Evolutionary conservation across 2,113 vertebrate species (phyloP), one percentile per base, ranked within the genome.

Genomic region (Calcarius ornatus): DNA sequence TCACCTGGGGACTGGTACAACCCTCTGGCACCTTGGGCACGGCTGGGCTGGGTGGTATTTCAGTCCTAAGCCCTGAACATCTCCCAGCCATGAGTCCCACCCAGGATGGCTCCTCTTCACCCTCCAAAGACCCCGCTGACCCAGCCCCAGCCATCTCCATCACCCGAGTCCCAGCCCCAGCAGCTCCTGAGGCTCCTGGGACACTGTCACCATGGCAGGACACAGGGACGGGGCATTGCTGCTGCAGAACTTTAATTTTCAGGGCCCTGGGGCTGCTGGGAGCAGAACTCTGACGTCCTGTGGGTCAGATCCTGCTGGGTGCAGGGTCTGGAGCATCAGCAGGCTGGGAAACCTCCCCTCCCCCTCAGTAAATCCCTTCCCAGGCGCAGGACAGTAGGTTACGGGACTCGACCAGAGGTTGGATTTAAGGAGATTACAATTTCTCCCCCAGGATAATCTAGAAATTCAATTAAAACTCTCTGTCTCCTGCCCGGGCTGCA

Each of bases 381-480:
- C 76, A 18, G 0, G 94, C 68, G 0, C 95, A 97, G 96, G 96
- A 96, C 96, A 97, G 96, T 94, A 95, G 96, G 96, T 96, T 96
- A 95, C 1, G 86, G 95, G 96, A 94, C 92, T 94, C 64, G 12
- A 92, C 79, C 94, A 96, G 96, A 97, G 96, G 95, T 86, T 97
- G 95, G 96, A 92, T 97, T 94, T 96, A 97, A 97, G 96, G 92
- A 96, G 96, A 97, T 97, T 97, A 97, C 92, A 92, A 88, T 96
- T 96, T 96, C 96, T 94, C 90, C 94, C 64, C 91, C 88, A 73
- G 92, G 95, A 97, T 97, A 94, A 97, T 97, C 95, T 94, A 95
- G 95, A 95, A 97, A 96, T 96, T 96, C 96, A 95, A 96, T 97
- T 96, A 96, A 97, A 97, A 95, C 94, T 96, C 96, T 95, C 95